Percentiles rank a stretch among this genome's conserved stretches.
These are phyloP conservation scores for Dasyurus viverrinus DNA, from an alignment of 2,113 vertebrate genomes.

Conservation along the genomic window DNA sequence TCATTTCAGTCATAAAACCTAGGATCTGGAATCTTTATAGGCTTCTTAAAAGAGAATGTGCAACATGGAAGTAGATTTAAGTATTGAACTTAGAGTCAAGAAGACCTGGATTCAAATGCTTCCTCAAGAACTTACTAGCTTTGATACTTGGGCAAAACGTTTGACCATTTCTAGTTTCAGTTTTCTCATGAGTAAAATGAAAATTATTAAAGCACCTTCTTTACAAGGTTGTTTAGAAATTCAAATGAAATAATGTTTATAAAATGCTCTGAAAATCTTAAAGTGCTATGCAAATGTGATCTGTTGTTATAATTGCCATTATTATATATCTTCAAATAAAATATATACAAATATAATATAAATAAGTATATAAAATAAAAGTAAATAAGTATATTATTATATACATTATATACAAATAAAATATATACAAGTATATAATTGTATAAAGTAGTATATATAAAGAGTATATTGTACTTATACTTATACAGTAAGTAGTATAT, in stretches of 20 bases:
- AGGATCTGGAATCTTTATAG: neutral
- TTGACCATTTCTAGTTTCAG: neutral
- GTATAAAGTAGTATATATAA: too few relatives aligned
- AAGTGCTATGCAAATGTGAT: neutral
- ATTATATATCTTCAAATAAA: too few relatives aligned
- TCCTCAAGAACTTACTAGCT: neutral
- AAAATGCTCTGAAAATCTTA: neutral
- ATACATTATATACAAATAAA: too few relatives aligned
- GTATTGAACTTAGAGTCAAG: neutral
- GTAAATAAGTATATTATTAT: too few relatives aligned
- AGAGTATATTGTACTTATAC: too few relatives aligned
- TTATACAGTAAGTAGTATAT: too few relatives aligned
- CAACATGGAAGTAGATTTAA: neutral
- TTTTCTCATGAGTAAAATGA: constrained; percentile 17
- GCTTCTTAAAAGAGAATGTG: neutral
- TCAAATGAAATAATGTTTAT: neutral
- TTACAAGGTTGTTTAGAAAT: neutral
- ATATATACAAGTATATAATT: too few relatives aligned
- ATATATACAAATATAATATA: too few relatives aligned
- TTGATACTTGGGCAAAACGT: neutral
- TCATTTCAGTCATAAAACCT: neutral
- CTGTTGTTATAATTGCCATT: neutral
- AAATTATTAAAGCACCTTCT: neutral
- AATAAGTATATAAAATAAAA: too few relatives aligned
- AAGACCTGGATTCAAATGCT: constrained; percentile 34